Conservation (phyloP, 2,888 invertebrate species). For the Acrobasis suavella region DNA sequence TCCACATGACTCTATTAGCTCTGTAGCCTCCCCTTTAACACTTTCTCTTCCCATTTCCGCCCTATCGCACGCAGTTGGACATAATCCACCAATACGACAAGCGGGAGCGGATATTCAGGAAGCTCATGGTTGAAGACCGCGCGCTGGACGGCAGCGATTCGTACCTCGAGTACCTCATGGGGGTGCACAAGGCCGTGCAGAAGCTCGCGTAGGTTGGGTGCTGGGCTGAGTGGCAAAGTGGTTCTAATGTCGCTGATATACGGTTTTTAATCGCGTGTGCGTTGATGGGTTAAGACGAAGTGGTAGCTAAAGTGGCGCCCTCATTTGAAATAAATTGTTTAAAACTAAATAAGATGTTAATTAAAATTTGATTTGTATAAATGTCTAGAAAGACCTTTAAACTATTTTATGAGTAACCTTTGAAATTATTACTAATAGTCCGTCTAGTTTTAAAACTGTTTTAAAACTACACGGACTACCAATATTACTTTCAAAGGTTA, state of each 20-base stretch:
- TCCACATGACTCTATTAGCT: neutral
- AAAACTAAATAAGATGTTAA: no score
- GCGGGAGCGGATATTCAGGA: slow-evolving; percentile 90
- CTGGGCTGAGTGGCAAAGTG: slow-evolving; percentile 18
- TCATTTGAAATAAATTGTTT: no score
- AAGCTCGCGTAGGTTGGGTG: slow-evolving; percentile 57
- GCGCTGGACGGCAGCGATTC: slow-evolving; percentile 89
- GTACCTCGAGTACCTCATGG: slow-evolving; percentile 97
- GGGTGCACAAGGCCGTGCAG: slow-evolving; percentile 97
- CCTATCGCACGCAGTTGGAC: slow-evolving; percentile 49
- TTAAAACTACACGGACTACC: no score
- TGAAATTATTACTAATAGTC: no score
- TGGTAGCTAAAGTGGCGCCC: no score
- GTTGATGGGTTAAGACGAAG: no score
- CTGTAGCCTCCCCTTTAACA: neutral
- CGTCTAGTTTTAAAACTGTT: no score
- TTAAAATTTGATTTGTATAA: no score
- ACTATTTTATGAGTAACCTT: no score
- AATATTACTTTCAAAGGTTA: no score
- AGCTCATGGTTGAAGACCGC: slow-evolving; percentile 95
- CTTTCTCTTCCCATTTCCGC: slow-evolving; percentile 23
- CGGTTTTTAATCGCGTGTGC: neutral
- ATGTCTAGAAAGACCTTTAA: no score
- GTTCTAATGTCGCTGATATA: slow-evolving; percentile 1
- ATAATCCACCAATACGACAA: slow-evolving; percentile 54